These are phyloP conservation scores for Dendrolimus punctatus DNA, from an alignment of 1,140 invertebrate genomes.

Conservation along the genomic window DNA sequence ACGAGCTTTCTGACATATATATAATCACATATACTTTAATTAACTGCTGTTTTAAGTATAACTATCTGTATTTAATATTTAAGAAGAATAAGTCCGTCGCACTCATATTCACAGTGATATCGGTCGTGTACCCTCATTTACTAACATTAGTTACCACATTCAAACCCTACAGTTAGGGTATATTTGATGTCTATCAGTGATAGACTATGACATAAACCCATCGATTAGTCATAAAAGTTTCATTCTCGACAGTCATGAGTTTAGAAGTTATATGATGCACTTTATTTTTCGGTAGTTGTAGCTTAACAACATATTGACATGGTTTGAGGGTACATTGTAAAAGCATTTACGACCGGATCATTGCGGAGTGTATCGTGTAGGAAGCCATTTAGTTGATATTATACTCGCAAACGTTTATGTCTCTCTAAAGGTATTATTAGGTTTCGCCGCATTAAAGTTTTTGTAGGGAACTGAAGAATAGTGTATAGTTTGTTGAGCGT, in stretches of 20 bases:
- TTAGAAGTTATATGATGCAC: constrained; percentile 3
- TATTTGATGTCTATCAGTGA: too few species aligned
- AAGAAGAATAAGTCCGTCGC: too few species aligned
- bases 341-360: constrained; percentile 21
- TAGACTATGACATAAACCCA: constrained; percentile 4
- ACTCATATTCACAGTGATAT: too few species aligned
- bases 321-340: constrained; percentile 12
- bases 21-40: too few species aligned
- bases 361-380: constrained; percentile 15
- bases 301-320: constrained; percentile 19
- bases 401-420: constrained; percentile 14
- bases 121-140: too few species aligned
- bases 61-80: too few species aligned
- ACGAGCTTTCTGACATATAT: too few species aligned
- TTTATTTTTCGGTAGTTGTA: constrained; percentile 13
- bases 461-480: not conserved
- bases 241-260: constrained; percentile 18
- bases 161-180: too few species aligned
- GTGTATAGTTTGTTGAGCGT: too few species aligned
- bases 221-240: constrained; percentile 31
- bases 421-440: constrained; percentile 2
- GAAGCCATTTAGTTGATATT: constrained; percentile 15
- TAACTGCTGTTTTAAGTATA: too few species aligned
- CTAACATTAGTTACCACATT: too few species aligned
- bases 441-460: not conserved